Percentiles rank a stretch among this genome's conserved stretches.
Evolutionary conservation across 2,113 vertebrate species (phyloP).

Genomic region (Gopherus evgoodei): DNA sequence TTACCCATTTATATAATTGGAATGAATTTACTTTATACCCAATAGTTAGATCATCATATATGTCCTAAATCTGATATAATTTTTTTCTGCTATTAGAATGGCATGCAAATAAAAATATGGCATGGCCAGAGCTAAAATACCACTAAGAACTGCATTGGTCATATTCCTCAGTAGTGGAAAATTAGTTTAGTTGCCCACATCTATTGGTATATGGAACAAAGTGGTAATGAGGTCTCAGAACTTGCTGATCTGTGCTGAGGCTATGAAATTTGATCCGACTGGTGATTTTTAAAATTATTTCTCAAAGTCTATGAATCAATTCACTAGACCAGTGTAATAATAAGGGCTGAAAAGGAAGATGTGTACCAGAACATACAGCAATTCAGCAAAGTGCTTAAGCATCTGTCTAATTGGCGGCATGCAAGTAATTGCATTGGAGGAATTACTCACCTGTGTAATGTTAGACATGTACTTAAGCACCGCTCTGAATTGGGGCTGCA

Average conservation of each 20-base stretch:
- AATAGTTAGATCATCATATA: slow-evolving; percentile 7
- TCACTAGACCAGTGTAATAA: background rate
- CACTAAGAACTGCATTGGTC: slow-evolving; percentile 21
- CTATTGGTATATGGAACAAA: background rate
- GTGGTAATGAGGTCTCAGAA: background rate
- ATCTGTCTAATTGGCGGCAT: background rate
- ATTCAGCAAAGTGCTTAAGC: background rate
- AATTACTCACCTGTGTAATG: background rate
- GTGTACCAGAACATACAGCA: background rate
- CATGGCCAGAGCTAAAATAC: slow-evolving; percentile 12
- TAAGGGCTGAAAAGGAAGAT: background rate
- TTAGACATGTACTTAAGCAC: background rate
- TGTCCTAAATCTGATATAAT: slow-evolving; percentile 2
- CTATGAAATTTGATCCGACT: slow-evolving; percentile 57
- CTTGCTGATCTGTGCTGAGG: background rate
- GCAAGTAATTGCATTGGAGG: background rate
- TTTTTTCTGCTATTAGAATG: background rate
- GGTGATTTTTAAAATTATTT: slow-evolving; percentile 15
- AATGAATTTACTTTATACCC: slow-evolving; percentile 62
- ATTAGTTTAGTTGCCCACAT: slow-evolving; percentile 41
- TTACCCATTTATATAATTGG: slow-evolving; percentile 71
- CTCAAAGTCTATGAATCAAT: slow-evolving; percentile 30
- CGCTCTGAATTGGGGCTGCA: background rate
- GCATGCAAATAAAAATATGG: background rate
- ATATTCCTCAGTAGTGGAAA: slow-evolving; percentile 31